Base-by-base conservation (phyloP, 1,140 invertebrate genomes). In the Parapsyche elsis region DNA sequence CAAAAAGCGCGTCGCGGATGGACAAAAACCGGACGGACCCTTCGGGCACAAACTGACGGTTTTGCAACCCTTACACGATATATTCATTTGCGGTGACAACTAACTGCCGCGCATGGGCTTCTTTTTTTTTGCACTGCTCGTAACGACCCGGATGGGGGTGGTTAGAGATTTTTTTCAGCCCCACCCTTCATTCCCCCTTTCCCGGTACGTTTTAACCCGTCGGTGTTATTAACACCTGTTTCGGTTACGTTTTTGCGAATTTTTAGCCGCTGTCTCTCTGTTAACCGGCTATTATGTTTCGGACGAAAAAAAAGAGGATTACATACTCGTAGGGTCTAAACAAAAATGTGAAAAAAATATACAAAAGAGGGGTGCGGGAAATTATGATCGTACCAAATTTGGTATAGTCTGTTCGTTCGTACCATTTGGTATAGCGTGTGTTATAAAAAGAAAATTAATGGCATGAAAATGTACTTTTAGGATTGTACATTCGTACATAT, bases 171-270 rank as follows among this genome's bases (percentile, higher is more conserved):
- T 57, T 75, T 75, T 75, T 49, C n/a, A n/a, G 45, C 19, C 38
- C 23, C 49, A 2, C 10, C 10, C 4, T 10, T 12, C 12, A 53
- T 14, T 16, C 10, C 2, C 49, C 49, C 49, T 16, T 2, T 12
- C 10, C 44, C 7, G 30, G 30, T 7, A 38, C 30, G 74, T 46
- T 57, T 64, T 77, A 75, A 26, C 75, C 30, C 57, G 64, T 23
- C 71, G 74, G 61, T 46, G 61, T 82, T 77, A 80, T 80, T 45
- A 82, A 80, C 79, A 82, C 81, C 81, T 82, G 81, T 80, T 80
- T 78, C 21, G 46, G 77, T 81, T 75, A 24, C 24, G 23, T 75
- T 75, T 74, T 74, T 71, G 16, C 49, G 49, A 53, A 53, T 53
- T 53, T 46, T 53, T 53, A 53, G 49, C 12, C 26, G 12, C 38